Conservation (phyloP, 2,797 vertebrate genomes). For the Notamacropus eugenii region DNA sequence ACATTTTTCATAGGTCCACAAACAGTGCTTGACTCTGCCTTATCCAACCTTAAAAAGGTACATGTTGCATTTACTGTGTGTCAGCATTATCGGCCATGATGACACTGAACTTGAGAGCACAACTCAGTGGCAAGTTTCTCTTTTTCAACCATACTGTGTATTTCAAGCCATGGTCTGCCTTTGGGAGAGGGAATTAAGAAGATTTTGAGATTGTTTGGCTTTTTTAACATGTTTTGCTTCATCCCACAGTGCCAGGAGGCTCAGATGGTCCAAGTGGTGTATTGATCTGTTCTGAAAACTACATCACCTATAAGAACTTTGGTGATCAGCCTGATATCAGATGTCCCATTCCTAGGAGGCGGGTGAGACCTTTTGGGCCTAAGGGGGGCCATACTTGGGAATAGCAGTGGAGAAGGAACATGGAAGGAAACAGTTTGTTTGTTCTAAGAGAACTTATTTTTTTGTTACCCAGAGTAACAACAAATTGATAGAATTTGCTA, state of each 20-base stretch:
- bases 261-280: conserved; percentile 98
- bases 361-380: conserved; percentile 87
- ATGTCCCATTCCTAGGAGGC: conserved; percentile 97
- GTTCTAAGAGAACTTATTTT: conserved; percentile 53
- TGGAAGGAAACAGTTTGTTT: not conserved
- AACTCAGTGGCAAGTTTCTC: conserved; percentile 7
- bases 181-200: conserved; percentile 10
- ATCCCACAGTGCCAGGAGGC: conserved; percentile 93
- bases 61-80: not conserved
- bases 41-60: not conserved
- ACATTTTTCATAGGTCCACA: not conserved
- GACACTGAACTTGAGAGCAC: not conserved
- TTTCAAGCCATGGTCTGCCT: not conserved
- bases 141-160: not conserved
- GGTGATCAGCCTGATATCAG: conserved; percentile 99
- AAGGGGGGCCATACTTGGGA: not conserved
- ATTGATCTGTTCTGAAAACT: conserved; percentile 99
- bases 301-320: conserved; percentile 99
- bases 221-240: conserved; percentile 33
- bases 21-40: not conserved
- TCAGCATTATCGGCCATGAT: not conserved
- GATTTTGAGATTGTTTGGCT: not conserved
- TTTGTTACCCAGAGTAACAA: conserved; percentile 29
- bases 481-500: conserved; percentile 32
- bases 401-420: not conserved